Conservation (phyloP, 30 jellyfish, hydroid and myxozoan genomes). For the Aurelia sp. region DNA sequence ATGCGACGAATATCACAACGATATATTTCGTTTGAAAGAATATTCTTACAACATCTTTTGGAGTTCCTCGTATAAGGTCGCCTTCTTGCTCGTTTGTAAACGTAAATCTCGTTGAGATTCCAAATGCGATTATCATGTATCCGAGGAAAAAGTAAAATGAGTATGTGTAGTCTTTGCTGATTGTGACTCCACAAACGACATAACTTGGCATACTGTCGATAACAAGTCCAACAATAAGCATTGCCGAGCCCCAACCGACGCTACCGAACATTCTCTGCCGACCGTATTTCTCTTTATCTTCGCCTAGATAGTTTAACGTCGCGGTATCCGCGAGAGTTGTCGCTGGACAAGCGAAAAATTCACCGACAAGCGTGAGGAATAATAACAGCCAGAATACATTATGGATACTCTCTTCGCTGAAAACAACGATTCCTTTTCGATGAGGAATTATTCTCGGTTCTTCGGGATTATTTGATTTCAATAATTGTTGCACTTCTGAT, state of each 20-base stretch:
- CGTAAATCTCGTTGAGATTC: constrained; percentile 79
- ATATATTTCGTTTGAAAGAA: constrained; percentile 70
- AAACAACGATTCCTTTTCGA: constrained; percentile 88
- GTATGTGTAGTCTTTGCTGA: constrained; percentile 96
- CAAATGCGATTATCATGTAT: constrained; percentile 87
- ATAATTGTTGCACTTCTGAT: constrained; percentile 88
- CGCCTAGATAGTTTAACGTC: constrained; percentile 93
- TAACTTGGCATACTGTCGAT: constrained; percentile 96
- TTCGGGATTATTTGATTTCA: constrained; percentile 88
- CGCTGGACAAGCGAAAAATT: constrained; percentile 98
- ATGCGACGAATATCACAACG: constrained; percentile 91
- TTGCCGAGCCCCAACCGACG: constrained; percentile 99
- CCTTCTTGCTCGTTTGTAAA: constrained; percentile 70
- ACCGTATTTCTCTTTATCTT: constrained; percentile 91
- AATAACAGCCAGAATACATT: constrained; percentile 92
- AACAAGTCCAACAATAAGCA: constrained; percentile 94
- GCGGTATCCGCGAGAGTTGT: constrained; percentile 99
- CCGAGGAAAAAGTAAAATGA: constrained; percentile 90
- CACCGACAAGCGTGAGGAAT: constrained; percentile 95
- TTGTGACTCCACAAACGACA: constrained; percentile 88
- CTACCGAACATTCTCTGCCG: constrained; percentile 99
- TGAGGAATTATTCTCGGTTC: constrained; percentile 93
- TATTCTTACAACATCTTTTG: constrained; percentile 80
- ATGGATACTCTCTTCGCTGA: constrained; percentile 98
- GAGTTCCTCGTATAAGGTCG: constrained; percentile 73